These are phyloP conservation scores for Thysanoteuthis rhombus DNA, from an alignment of 2,888 invertebrate genomes.

Conservation along the genomic window DNA sequence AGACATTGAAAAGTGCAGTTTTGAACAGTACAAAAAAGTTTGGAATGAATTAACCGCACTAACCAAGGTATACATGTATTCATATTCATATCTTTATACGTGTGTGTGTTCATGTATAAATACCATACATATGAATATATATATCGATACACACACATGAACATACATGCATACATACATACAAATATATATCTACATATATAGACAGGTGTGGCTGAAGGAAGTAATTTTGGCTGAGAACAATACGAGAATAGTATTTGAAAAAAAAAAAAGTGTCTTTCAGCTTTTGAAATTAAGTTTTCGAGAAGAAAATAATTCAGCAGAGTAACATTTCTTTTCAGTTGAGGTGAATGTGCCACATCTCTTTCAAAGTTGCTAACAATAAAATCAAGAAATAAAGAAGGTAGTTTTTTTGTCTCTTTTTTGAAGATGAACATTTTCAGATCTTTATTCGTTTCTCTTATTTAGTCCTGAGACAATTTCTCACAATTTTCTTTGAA, in stretches of 20 bases:
- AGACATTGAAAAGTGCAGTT: too few species aligned
- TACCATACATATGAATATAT: too few species aligned
- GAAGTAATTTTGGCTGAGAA: too few species aligned
- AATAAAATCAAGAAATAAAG: neutral
- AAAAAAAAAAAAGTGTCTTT: neutral
- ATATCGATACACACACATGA: too few species aligned
- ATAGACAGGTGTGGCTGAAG: too few species aligned
- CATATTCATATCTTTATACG: too few species aligned
- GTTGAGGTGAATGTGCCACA: neutral
- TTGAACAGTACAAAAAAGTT: too few species aligned
- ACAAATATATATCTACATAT: neutral
- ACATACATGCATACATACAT: neutral
- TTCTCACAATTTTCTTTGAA: neutral
- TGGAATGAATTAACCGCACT: too few species aligned
- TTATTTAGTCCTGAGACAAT: neutral
- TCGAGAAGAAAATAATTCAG: neutral
- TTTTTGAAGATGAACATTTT: neutral
- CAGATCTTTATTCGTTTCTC: neutral
- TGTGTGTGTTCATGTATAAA: too few species aligned
- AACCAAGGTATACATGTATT: too few species aligned
- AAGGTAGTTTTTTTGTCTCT: neutral
- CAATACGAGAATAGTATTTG: neutral
- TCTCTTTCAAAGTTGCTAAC: neutral
- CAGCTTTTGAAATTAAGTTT: neutral
- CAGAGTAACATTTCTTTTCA: neutral